A percentile compares a stretch with the other conserved stretches of the same genome.
Conservation (phyloP, 2,113 vertebrate species). For the Oreochromis tanganicae region DNA sequence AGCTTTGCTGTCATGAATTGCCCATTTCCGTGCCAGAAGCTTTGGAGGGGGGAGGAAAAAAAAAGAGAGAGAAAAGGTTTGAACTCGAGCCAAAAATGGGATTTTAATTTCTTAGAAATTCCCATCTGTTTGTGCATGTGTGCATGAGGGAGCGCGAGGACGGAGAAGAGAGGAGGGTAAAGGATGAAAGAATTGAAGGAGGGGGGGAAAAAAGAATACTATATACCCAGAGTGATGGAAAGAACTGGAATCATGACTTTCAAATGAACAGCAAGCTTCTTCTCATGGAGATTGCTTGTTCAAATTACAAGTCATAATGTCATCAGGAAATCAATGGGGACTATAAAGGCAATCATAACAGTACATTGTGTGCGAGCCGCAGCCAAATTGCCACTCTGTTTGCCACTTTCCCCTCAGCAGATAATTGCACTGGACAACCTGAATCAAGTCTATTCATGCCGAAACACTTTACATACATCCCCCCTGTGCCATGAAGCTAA, state of each 20-base stretch:
- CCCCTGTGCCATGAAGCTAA: conserved; percentile 60
- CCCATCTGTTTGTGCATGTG: conserved; percentile 59
- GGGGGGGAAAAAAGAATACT: neutral
- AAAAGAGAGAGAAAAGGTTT: conserved; percentile 22
- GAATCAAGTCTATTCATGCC: conserved; percentile 68
- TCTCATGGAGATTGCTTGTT: conserved; percentile 61
- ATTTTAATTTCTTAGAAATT: conserved; percentile 67
- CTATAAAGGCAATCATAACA: conserved; percentile 71
- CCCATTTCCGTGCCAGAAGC: conserved; percentile 44
- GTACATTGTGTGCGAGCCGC: conserved; percentile 41
- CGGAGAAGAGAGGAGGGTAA: neutral
- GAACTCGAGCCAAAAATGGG: conserved; percentile 53
- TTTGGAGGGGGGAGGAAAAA: neutral
- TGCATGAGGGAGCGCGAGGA: neutral
- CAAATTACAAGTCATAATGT: conserved; percentile 72
- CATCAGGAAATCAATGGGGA: conserved; percentile 67
- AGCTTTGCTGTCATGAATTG: conserved; percentile 54
- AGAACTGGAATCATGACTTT: conserved; percentile 60
- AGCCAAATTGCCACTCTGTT: conserved; percentile 66
- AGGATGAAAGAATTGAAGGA: neutral
- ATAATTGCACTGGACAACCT: conserved; percentile 74
- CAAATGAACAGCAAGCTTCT: conserved; percentile 63
- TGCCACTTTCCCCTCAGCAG: conserved; percentile 51
- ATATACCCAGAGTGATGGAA: neutral
- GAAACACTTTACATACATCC: conserved; percentile 68